These are phyloP conservation scores for Dendropsophus ebraccatus DNA, from an alignment of 2,113 vertebrate species.

Conservation along the genomic window DNA sequence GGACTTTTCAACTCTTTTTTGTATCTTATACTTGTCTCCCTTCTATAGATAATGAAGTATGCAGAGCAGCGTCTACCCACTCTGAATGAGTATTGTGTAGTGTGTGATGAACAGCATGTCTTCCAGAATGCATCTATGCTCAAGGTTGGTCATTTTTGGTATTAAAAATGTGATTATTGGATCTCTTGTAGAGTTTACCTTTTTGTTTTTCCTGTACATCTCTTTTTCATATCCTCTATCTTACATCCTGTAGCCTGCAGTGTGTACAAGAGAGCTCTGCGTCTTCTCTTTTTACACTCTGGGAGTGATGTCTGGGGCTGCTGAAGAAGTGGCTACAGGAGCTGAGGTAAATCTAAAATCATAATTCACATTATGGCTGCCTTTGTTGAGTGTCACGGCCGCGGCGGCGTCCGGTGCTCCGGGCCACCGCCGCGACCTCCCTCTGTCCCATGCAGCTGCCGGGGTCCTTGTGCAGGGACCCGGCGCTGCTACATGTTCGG, in stretches of 20 bases:
- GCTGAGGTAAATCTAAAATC: slow-evolving; percentile 82
- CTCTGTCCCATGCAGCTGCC: no score
- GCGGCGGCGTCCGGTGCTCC: no score
- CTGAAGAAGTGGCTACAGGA: slow-evolving; percentile 96
- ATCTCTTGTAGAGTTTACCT: background rate
- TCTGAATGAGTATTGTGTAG: slow-evolving; percentile 97
- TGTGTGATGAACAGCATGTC: slow-evolving; percentile 98
- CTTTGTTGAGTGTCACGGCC: no score
- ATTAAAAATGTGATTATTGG: background rate
- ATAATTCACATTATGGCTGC: background rate
- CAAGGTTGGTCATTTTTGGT: slow-evolving; percentile 77
- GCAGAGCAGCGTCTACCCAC: slow-evolving; percentile 97
- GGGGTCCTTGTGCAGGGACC: no score
- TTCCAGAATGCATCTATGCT: slow-evolving; percentile 99
- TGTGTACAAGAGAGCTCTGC: slow-evolving; percentile 95
- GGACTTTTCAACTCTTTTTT: background rate
- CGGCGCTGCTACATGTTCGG: no score
- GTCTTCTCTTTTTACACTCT: slow-evolving; percentile 99
- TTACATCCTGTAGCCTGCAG: slow-evolving; percentile 82
- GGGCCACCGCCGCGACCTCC: no score
- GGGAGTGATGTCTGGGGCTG: slow-evolving; percentile 97
- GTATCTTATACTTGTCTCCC: fast-evolving
- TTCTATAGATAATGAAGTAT: slow-evolving; percentile 95
- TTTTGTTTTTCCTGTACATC: background rate
- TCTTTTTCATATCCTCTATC: background rate